Conservation (phyloP, 2,888 invertebrate genomes). For the Stramonita haemastoma region DNA sequence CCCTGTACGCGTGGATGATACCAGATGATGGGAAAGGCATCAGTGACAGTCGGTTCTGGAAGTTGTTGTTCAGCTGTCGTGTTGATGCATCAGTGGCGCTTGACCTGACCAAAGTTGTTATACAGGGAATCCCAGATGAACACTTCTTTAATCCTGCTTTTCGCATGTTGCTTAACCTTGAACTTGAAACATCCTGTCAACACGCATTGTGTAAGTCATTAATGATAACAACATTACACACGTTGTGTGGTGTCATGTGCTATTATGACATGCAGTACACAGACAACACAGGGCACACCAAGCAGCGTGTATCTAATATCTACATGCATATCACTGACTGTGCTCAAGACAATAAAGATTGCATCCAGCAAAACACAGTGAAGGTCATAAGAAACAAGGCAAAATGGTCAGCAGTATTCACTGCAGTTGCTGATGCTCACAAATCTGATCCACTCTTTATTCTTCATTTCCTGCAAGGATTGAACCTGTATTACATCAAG, state of each 20-base stretch:
- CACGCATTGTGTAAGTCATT: too few relatives aligned
- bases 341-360: too few relatives aligned
- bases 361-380: neutral
- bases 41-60: too few relatives aligned
- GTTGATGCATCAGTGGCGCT: too few relatives aligned
- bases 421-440: neutral
- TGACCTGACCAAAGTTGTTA: too few relatives aligned
- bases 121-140: too few relatives aligned
- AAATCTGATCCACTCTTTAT: neutral
- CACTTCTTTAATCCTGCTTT: too few relatives aligned
- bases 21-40: too few relatives aligned
- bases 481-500: neutral
- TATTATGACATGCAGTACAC: neutral
- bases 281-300: neutral
- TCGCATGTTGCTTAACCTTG: too few relatives aligned
- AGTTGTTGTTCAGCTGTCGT: too few relatives aligned
- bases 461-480: neutral
- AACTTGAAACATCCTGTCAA: too few relatives aligned
- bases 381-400: neutral
- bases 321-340: neutral
- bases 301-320: neutral
- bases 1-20: too few relatives aligned
- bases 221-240: neutral
- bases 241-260: neutral
- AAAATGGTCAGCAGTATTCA: neutral